Conservation (phyloP, 92 coral and sea anemone genomes). For the Heliopora coerulea region DNA sequence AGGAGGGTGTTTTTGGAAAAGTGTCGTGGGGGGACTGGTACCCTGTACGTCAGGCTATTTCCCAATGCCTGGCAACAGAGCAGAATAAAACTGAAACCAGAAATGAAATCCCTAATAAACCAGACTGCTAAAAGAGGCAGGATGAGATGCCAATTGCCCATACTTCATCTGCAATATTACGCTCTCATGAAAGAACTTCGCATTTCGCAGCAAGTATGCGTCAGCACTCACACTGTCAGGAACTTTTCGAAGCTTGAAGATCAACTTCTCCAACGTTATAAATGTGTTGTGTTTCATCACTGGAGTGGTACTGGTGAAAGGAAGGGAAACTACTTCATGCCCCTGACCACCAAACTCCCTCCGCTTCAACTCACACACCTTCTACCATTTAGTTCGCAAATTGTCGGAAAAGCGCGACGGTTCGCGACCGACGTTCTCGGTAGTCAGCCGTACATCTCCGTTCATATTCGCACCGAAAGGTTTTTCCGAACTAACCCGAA, state of each 20-base stretch:
- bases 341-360: background rate
- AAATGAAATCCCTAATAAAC: background rate
- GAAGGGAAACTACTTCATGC: background rate
- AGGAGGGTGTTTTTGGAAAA: background rate
- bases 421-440: background rate
- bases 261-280: background rate
- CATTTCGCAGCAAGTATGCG: background rate
- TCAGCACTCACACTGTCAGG: background rate
- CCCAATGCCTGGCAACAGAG: background rate
- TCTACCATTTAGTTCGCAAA: background rate
- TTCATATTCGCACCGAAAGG: background rate
- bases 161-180: background rate
- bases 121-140: background rate
- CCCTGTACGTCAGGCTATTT: background rate
- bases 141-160: background rate
- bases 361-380: slow-evolving; percentile 2
- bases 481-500: background rate
- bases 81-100: background rate
- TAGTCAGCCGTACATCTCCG: background rate
- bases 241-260: background rate
- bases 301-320: slow-evolving; percentile 9
- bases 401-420: background rate
- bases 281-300: slow-evolving; percentile 3
- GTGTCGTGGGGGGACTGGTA: background rate
- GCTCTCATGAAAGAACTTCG: background rate